Conservation (phyloP, 2,888 invertebrate species). For the Troilus luridus region DNA sequence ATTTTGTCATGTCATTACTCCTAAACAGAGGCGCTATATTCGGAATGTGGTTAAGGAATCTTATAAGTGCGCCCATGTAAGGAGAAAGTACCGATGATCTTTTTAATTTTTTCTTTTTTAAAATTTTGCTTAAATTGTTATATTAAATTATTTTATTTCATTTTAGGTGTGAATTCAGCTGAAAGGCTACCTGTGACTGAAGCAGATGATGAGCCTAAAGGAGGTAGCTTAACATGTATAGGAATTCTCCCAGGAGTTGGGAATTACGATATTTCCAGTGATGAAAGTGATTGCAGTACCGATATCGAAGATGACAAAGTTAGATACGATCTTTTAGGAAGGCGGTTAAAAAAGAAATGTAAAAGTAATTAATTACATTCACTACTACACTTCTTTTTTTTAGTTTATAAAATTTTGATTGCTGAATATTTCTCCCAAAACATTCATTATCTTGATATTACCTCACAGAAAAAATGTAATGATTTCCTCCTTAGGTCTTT, state of each 20-base stretch:
- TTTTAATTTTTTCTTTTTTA: neutral
- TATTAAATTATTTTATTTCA: constrained; percentile 61
- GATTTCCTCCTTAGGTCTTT: neutral
- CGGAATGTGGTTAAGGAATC: too few relatives aligned
- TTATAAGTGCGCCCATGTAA: too few relatives aligned
- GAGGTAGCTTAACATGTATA: constrained; percentile 75
- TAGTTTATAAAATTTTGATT: neutral
- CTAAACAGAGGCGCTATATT: too few relatives aligned
- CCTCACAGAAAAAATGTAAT: neutral
- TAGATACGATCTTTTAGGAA: constrained; percentile 66
- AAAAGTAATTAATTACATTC: constrained; percentile 48
- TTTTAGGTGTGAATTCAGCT: constrained; percentile 63
- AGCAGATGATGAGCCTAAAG: constrained; percentile 31
- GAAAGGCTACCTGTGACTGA: constrained; percentile 43
- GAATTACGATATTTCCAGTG: constrained; percentile 81
- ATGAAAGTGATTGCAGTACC: constrained; percentile 75
- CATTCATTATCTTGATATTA: neutral
- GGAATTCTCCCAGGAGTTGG: constrained; percentile 89
- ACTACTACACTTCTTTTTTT: neutral
- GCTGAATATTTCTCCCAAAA: neutral
- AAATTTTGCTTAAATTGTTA: neutral
- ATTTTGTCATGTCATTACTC: too few relatives aligned
- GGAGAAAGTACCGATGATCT: neutral
- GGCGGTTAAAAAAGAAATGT: constrained; percentile 63
- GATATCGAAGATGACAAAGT: constrained; percentile 75